Evolutionary conservation across 1,140 invertebrate genomes (phyloP).

Genomic region (Nasonia giraulti): DNA sequence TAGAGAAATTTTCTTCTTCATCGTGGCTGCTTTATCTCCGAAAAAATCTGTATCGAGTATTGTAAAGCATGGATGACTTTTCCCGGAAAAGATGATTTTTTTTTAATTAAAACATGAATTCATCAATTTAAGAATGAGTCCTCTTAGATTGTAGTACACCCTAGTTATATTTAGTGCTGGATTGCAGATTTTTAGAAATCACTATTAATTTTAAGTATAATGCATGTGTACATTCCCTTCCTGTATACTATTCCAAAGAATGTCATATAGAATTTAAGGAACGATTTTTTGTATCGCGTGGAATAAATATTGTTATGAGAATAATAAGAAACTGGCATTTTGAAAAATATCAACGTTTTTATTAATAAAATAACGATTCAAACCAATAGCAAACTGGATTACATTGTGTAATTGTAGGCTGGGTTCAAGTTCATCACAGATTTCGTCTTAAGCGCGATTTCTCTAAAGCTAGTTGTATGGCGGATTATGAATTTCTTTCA

Average conservation of each 20-base stretch:
- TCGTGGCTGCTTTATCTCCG: background rate
- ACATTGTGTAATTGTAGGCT: constrained; percentile 61
- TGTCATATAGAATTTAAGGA: constrained; percentile 22
- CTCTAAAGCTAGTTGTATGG: constrained; percentile 51
- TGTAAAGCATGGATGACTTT: background rate
- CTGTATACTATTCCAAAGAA: constrained; percentile 43
- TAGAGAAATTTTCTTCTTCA: background rate
- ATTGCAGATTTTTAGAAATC: background rate
- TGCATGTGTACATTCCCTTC: background rate
- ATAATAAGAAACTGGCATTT: constrained; percentile 51
- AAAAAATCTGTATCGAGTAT: background rate
- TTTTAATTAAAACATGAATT: no score
- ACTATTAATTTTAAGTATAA: constrained; percentile 9
- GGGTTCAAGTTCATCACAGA: constrained; percentile 64
- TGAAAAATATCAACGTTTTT: constrained; percentile 70
- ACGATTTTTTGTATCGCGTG: constrained; percentile 19
- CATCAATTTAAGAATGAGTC: background rate
- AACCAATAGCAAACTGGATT: constrained; percentile 64
- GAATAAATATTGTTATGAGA: constrained; percentile 10
- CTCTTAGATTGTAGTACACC: background rate
- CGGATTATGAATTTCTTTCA: constrained; percentile 12
- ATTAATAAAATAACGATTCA: constrained; percentile 71
- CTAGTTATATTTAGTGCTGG: background rate
- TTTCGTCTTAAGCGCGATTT: constrained; percentile 54
- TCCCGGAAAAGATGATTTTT: no score